These are phyloP conservation scores for Diadophis punctatus DNA, from an alignment of 2,113 vertebrate genomes.

Conservation along the genomic window DNA sequence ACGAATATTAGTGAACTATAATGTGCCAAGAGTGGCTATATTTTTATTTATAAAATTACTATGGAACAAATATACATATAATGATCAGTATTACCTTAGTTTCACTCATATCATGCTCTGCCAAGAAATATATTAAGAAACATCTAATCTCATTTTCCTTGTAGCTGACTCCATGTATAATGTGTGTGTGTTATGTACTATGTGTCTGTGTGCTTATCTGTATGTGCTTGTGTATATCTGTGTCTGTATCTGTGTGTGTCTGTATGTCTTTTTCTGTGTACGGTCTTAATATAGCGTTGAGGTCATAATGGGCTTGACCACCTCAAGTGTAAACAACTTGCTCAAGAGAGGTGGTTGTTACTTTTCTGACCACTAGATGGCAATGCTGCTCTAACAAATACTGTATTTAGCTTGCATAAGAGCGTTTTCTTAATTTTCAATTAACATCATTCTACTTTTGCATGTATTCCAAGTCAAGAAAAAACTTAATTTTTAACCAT, in stretches of 20 bases:
- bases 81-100: neutral
- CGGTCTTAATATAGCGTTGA: neutral
- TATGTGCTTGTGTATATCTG: neutral
- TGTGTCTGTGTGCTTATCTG: neutral
- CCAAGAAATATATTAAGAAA: neutral
- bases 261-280: neutral
- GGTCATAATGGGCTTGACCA: neutral
- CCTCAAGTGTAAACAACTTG: neutral
- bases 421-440: neutral
- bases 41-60: neutral
- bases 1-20: neutral
- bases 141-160: neutral
- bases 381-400: conserved; percentile 41
- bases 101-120: neutral
- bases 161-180: neutral
- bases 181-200: neutral
- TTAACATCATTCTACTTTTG: neutral
- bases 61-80: neutral
- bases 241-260: neutral
- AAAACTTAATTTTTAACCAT: conserved; percentile 1
- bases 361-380: conserved; percentile 41
- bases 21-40: neutral
- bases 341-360: neutral
- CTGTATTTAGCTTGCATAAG: neutral
- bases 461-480: neutral